Base-by-base conservation (phyloP, 2,888 invertebrate species). In the Nomada fucata region DNA sequence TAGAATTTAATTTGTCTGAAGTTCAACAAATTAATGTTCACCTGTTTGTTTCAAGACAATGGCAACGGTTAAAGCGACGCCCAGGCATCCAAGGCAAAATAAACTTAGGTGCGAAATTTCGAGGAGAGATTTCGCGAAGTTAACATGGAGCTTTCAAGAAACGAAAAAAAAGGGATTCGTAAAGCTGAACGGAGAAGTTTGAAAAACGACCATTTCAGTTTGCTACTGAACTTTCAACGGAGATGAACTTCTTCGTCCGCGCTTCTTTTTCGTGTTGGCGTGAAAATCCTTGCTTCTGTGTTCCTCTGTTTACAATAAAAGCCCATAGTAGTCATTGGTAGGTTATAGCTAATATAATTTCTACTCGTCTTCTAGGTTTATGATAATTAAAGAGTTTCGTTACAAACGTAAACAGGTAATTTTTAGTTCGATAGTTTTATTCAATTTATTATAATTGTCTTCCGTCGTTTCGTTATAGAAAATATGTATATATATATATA, bases 191-290 rank as follows among this genome's bases (percentile, higher is more conserved):
- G 26, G 52, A n/a, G 15, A 63, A 72, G 68, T 72, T 72, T 63
- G 72, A 68, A 79, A 26, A 79, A 79, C 80, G 80, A 63, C 23
- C 52, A n/a, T 57, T 72, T 68, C 67, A 72, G 52, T 52, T 63
- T 57, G 60, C 26, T 55, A 2, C 44, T 4, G 52, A 79, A 80
- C 72, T 80, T 79, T 59, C 11, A 61, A 4, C 23, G 20, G 44
- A 57, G 72, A 23, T 42, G 18, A 42, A 68, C 61, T 68, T 50
- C 15, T 64, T 36, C 44, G 10, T 47, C 15, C 44, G 15, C 29
- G 52, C 67, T 63, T 79, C 72, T 36, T 57, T 29, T 68, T 23
- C 11, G 3, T 18, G 23, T 57, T 52, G 10, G 36, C 18, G 50
- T 57, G 63, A 55, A 57, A 72, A 50, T 50, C 20, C n/a, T 42